Conservation (phyloP, 2,888 invertebrate species). For the Nemurella pictetii region DNA sequence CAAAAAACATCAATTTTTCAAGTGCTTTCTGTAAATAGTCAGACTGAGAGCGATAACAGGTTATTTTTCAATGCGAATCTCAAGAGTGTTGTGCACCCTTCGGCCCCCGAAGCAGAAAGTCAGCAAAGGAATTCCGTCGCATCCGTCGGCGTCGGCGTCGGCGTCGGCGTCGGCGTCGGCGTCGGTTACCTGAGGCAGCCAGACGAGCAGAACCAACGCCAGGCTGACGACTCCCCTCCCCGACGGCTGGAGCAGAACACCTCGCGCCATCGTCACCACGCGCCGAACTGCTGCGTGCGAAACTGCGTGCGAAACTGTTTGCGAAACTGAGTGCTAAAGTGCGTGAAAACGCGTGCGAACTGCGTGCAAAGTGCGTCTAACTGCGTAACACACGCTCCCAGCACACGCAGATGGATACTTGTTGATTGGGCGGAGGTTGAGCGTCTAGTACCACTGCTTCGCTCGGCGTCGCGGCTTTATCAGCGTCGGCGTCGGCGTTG, state of each 20-base stretch:
- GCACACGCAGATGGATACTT: background rate
- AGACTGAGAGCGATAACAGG: no score
- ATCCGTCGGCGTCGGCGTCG: no score
- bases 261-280: background rate
- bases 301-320: no score
- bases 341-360: background rate
- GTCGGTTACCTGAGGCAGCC: constrained; percentile 27
- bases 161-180: background rate
- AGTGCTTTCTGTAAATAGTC: no score
- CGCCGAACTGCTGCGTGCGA: no score
- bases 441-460: background rate
- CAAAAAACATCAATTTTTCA: no score
- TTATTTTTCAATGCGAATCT: no score
- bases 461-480: constrained; percentile 12
- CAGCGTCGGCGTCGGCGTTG: background rate
- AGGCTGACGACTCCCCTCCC: background rate
- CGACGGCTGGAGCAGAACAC: background rate
- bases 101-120: no score
- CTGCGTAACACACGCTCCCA: no score
- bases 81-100: no score
- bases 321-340: background rate
- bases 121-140: no score
- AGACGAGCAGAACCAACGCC: background rate
- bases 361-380: no score
- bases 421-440: background rate